phyloP scores from a whole-genome alignment of 1,140 invertebrate species.

The Hypothenemus hampei region DNA sequence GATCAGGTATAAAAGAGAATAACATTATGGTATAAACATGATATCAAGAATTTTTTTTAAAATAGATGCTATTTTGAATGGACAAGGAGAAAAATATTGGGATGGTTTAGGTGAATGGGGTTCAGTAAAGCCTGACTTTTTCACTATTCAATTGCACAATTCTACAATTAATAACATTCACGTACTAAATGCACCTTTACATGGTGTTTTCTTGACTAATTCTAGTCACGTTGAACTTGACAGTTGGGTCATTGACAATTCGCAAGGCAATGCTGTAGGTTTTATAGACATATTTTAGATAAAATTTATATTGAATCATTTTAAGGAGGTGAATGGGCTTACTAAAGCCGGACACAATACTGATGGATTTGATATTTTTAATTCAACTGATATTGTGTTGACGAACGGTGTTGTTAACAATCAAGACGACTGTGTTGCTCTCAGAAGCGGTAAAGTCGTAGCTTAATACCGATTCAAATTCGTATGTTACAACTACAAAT shows the following conservation, averaged over 20 bases:
- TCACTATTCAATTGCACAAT: constrained; percentile 3
- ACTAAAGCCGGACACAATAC: constrained; percentile 8
- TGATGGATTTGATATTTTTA: constrained; percentile 11
- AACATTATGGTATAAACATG: background rate
- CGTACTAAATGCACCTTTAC: constrained; percentile 11
- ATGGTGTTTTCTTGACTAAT: constrained; percentile 12
- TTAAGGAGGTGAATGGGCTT: background rate
- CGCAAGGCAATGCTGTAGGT: constrained; percentile 17
- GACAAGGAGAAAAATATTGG: constrained; percentile 19
- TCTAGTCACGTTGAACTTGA: constrained; percentile 2
- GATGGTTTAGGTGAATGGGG: constrained; percentile 14
- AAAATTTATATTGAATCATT: background rate
- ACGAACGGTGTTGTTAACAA: constrained; percentile 6
- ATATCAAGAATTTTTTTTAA: background rate
- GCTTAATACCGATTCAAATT: background rate
- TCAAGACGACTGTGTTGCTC: constrained; percentile 20
- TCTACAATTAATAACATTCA: constrained; percentile 1
- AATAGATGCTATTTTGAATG: constrained; percentile 4
- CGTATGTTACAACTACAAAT: background rate
- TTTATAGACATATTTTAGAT: background rate
- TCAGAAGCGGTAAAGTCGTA: constrained; percentile 4
- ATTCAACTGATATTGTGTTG: constrained; percentile 2
- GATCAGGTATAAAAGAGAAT: background rate
- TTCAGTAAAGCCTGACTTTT: constrained; percentile 8
- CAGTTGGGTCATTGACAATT: constrained; percentile 18